Percentiles rank a stretch among this genome's conserved stretches.
Evolutionary conservation across 2,797 vertebrate genomes (phyloP).

Genomic region (Myripristis murdjan): DNA sequence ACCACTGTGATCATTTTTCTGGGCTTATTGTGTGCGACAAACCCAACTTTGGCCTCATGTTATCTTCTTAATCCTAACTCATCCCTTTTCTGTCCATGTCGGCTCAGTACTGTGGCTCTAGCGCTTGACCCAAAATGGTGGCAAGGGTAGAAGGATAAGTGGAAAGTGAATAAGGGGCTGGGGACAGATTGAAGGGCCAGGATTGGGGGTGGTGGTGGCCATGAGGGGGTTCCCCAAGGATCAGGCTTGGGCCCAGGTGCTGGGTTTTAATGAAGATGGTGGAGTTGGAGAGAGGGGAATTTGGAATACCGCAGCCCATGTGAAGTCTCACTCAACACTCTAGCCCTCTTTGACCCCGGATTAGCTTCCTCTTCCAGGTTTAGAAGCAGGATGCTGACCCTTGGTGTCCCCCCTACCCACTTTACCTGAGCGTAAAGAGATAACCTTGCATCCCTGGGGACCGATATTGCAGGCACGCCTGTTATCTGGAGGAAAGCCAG

Average conservation of each 20-base stretch:
- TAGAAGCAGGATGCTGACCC: conserved; percentile 78
- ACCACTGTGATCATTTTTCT: conserved; percentile 58
- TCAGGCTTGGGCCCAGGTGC: conserved; percentile 80
- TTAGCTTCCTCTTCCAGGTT: conserved; percentile 85
- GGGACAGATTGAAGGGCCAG: conserved; percentile 75
- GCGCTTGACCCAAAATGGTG: conserved; percentile 66
- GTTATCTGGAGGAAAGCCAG: conserved; percentile 67
- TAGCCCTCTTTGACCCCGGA: conserved; percentile 82
- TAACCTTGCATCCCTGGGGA: conserved; percentile 72
- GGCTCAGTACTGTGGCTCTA: conserved; percentile 51
- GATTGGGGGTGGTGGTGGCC: conserved; percentile 43
- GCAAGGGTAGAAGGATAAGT: conserved; percentile 66
- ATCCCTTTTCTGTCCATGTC: conserved; percentile 76
- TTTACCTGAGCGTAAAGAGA: conserved; percentile 73
- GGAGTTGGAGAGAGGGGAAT: conserved; percentile 39
- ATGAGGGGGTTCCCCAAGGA: conserved; percentile 72
- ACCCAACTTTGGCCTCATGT: conserved; percentile 42
- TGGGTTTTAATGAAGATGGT: conserved; percentile 81
- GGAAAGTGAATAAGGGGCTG: conserved; percentile 62
- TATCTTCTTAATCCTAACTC: conserved; percentile 77
- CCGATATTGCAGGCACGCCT: conserved; percentile 51
- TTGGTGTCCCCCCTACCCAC: conserved; percentile 7
- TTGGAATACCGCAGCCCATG: conserved; percentile 70
- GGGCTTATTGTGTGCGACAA: conserved; percentile 16
- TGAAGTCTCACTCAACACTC: conserved; percentile 84